Evolutionary conservation across 2,797 vertebrate genomes (phyloP).

Genomic region (Sebastes elongatus): DNA sequence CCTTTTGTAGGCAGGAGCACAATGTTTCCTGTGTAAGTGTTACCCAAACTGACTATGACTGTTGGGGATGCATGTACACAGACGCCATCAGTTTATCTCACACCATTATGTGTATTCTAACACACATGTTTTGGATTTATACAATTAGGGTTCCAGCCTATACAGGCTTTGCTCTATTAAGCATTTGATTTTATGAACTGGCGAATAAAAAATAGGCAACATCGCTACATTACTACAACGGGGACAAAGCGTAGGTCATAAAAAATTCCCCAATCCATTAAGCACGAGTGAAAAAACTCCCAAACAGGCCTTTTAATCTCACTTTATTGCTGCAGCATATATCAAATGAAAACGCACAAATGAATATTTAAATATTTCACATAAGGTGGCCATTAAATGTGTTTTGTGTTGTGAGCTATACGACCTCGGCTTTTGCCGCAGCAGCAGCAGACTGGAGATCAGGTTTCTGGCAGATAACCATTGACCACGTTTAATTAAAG

Average conservation of each 20-base stretch:
- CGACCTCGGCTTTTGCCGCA: not conserved
- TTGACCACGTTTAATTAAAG: constrained; percentile 20
- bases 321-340: constrained; percentile 61
- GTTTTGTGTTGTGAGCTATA: constrained; percentile 40
- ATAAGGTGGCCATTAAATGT: constrained; percentile 59
- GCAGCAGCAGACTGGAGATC: constrained; percentile 2
- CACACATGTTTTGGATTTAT: not conserved
- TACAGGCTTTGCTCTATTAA: constrained; percentile 26
- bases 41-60: not conserved
- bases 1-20: not conserved
- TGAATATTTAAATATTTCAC: constrained; percentile 73
- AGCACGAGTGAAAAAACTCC: constrained; percentile 45
- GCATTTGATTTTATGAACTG: constrained; percentile 54
- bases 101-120: not conserved
- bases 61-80: not conserved
- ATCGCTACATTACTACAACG: constrained; percentile 42
- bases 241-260: constrained; percentile 61
- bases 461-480: constrained; percentile 26
- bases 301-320: constrained; percentile 69
- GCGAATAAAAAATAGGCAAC: constrained; percentile 36
- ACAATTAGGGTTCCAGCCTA: not conserved
- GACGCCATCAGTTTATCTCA: not conserved
- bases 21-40: not conserved
- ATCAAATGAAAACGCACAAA: constrained; percentile 66
- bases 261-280: constrained; percentile 72